Evolutionary conservation across 2,113 vertebrate species (phyloP), one percentile per base, ranked within the genome.

Genomic region (Anguilla rostrata): DNA sequence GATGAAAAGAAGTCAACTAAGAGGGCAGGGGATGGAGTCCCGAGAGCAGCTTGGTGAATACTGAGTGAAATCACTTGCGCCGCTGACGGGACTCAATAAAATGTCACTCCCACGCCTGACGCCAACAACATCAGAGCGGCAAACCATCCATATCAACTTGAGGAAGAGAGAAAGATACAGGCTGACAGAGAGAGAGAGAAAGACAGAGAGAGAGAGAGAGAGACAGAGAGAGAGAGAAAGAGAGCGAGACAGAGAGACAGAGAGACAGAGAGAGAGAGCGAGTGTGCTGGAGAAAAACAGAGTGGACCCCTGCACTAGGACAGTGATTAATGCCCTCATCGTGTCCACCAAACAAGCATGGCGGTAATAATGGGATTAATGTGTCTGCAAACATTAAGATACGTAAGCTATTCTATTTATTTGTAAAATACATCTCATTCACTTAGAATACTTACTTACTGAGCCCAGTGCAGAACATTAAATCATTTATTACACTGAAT

Each of bases 401-500:
- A 91, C 86, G 89, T 91, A 34, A 29, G 71, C 29, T 11, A 75
- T 75, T 53, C 26, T 34, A 75, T 75, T 75, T 75, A 75, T 75
- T 75, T 75, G 71, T 75, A 75, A 75, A 34, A 75, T 75, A 75
- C n/a, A 75, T 34, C 71, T 75, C 71, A 34, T 7, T 75, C 26
- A 75, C 71, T 34, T 29, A 75, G n/a, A 34, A 75, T 34, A 75
- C 26, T 75, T 75, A 34, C 71, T 75, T n/a, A 75, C 91, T 88
- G 88, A 92, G 89, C 91, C 93, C 83, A 92, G 92, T 81, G 85
- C 86, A 89, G 91, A 86, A 90, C 93, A 92, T 93, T 94, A 94
- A 94, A 90, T 91, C 92, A 91, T 93, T 95, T 92, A 94, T 95
- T 94, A 94, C 94, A 88, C 92, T 91, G 94, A 94, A 94, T 94